These are phyloP conservation scores for Halcyon chelicuti DNA, from an alignment of 2,797 vertebrate genomes.

Conservation along the genomic window DNA sequence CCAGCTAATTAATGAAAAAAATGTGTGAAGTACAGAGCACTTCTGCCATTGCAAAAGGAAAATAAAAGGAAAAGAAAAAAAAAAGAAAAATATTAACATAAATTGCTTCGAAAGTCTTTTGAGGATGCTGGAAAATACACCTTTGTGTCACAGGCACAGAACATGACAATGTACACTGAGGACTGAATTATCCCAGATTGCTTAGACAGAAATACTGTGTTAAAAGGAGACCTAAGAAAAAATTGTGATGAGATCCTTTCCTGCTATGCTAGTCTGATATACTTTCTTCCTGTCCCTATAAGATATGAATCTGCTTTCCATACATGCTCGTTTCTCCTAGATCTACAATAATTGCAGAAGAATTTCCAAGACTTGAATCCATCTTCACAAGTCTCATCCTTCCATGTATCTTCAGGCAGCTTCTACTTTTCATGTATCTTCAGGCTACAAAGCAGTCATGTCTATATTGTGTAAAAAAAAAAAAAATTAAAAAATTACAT, in stretches of 20 bases:
- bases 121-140: not conserved
- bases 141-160: not conserved
- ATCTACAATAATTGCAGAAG: not conserved
- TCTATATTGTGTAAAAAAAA: not conserved
- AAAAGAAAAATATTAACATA: not conserved
- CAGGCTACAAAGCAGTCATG: not conserved
- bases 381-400: too few species aligned
- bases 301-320: not conserved
- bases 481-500: not conserved
- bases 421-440: not conserved
- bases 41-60: not conserved
- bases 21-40: not conserved
- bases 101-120: not conserved
- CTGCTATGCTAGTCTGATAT: not conserved
- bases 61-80: not conserved
- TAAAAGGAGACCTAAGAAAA: not conserved
- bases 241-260: not conserved
- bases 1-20: slow-evolving; percentile 68
- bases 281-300: not conserved
- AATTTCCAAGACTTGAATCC: not conserved
- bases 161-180: not conserved
- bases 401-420: too few species aligned
- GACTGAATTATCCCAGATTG: not conserved
- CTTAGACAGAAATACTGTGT: not conserved
- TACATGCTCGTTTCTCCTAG: not conserved